Percentiles rank a stretch among this genome's conserved stretches.
Conservation (phyloP, 2,113 vertebrate species). For the Rhizomys pruinosus region DNA sequence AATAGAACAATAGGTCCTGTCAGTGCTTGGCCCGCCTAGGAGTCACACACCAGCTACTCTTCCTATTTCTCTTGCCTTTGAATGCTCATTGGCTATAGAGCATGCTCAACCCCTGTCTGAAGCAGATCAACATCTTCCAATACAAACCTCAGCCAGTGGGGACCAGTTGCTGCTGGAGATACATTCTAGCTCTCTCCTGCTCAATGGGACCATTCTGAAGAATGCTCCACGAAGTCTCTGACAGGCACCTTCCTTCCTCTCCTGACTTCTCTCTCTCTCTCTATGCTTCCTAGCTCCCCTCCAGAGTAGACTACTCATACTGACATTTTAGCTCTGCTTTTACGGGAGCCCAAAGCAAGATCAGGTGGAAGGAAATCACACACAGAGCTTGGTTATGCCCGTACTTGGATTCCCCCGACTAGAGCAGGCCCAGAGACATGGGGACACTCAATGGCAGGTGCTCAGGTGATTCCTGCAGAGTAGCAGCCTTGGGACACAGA, state of each 20-base stretch:
- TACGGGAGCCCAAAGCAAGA: not conserved
- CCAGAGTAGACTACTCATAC: not conserved
- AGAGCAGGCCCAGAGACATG: not conserved
- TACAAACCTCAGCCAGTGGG: not conserved
- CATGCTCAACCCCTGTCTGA: not conserved
- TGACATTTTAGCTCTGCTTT: not conserved
- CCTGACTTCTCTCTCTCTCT: not conserved
- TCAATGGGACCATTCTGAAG: not conserved
- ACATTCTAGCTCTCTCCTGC: not conserved
- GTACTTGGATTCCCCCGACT: not conserved
- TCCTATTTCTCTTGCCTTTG: not conserved
- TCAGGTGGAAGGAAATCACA: not conserved
- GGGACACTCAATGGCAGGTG: not conserved
- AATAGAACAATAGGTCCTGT: not conserved
- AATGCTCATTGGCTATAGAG: not conserved
- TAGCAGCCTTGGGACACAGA: conserved; percentile 28
- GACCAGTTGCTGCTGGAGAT: not conserved
- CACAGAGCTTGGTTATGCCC: not conserved
- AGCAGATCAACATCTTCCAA: not conserved
- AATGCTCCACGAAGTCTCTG: not conserved
- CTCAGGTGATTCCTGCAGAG: conserved; percentile 41
- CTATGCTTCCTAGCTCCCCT: not conserved
- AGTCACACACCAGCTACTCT: not conserved
- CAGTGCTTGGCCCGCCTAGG: not conserved
- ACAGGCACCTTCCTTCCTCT: not conserved